A percentile compares a stretch with the other conserved stretches of the same genome.
These are phyloP conservation scores for Amitus sp. DNA, from an alignment of 2,888 invertebrate genomes.

Conservation along the genomic window DNA sequence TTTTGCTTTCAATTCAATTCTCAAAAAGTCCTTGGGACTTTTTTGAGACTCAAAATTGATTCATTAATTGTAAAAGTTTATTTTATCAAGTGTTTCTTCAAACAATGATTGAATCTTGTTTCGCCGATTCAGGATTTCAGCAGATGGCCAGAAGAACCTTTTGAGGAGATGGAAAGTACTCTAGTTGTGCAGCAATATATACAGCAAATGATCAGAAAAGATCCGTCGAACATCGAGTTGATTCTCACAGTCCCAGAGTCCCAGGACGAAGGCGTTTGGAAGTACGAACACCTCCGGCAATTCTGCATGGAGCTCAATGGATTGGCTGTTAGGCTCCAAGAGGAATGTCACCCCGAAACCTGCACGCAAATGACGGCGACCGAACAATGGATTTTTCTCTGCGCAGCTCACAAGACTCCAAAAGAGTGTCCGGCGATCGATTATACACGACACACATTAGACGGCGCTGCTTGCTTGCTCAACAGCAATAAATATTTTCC, in stretches of 20 bases:
- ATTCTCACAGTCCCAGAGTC: slow-evolving; percentile 97
- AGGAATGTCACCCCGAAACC: slow-evolving; percentile 95
- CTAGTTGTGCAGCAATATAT: slow-evolving; percentile 98
- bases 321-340: slow-evolving; percentile 94
- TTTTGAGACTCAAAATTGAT: too few relatives aligned
- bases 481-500: slow-evolving; percentile 99
- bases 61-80: too few relatives aligned
- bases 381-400: slow-evolving; percentile 99
- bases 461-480: slow-evolving; percentile 97
- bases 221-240: slow-evolving; percentile 92
- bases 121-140: slow-evolving; percentile 95
- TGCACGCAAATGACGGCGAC: slow-evolving; percentile 99
- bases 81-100: too few relatives aligned
- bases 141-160: slow-evolving; percentile 97
- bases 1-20: too few relatives aligned
- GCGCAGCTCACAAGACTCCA: slow-evolving; percentile 99
- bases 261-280: slow-evolving; percentile 99
- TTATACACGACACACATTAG: slow-evolving; percentile 97
- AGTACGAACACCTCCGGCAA: slow-evolving; percentile 98
- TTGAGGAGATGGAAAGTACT: slow-evolving; percentile 99
- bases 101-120: too few relatives aligned
- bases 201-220: slow-evolving; percentile 94
- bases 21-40: too few relatives aligned
- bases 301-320: slow-evolving; percentile 99
- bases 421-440: slow-evolving; percentile 99